These are phyloP conservation scores for Archaeoteleia sp. DNA, from an alignment of 2,888 invertebrate genomes.

Conservation along the genomic window DNA sequence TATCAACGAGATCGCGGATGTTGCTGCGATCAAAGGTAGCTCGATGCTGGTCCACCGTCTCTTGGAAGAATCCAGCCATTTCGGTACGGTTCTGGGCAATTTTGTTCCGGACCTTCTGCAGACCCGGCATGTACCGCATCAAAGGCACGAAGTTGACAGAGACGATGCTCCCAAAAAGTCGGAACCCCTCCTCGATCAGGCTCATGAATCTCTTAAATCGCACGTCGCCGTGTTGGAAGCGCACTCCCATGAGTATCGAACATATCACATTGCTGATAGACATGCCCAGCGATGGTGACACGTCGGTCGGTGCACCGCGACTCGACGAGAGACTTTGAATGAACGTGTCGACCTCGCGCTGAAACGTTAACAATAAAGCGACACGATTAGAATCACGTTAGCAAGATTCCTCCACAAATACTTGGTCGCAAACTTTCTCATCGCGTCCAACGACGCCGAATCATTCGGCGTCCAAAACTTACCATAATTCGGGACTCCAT, in stretches of 20 bases:
- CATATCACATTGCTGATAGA: constrained; percentile 94
- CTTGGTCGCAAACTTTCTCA: too few species aligned
- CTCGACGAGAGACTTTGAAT: constrained; percentile 80
- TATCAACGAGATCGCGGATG: constrained; percentile 89
- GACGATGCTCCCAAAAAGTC: constrained; percentile 87
- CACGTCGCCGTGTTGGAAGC: constrained; percentile 86
- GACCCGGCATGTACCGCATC: constrained; percentile 80
- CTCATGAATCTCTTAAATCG: constrained; percentile 87
- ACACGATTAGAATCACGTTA: neutral
- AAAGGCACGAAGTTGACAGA: constrained; percentile 90
- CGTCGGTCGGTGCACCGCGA: constrained; percentile 82
- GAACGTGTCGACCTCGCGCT: constrained; percentile 85
- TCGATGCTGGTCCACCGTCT: constrained; percentile 88
- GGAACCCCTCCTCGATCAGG: constrained; percentile 94
- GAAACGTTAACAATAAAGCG: constrained; percentile 12
- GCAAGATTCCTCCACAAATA: neutral
- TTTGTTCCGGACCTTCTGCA: constrained; percentile 77
- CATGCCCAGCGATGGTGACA: constrained; percentile 85
- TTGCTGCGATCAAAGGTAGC: constrained; percentile 84
- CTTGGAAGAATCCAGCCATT: constrained; percentile 90
- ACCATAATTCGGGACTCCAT: constrained; percentile 92
- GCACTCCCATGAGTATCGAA: constrained; percentile 90
- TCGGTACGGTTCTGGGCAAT: constrained; percentile 84
- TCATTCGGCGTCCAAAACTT: constrained; percentile 71
- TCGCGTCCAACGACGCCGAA: too few species aligned